Base-by-base conservation (phyloP, 2,113 vertebrate genomes). In the Salminus brasiliensis region DNA sequence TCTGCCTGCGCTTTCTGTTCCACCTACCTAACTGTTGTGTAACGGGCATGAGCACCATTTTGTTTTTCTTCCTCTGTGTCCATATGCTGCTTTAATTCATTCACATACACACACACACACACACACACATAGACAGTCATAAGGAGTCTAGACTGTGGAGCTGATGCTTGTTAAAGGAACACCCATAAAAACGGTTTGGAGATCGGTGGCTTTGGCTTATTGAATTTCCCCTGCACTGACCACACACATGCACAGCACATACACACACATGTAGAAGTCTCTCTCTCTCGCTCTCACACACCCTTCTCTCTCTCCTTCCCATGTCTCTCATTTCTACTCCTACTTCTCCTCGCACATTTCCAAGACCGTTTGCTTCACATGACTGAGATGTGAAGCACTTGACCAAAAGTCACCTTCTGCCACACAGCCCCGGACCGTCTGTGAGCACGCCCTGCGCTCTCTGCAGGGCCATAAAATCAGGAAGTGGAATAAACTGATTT, bases 381-480 rank as follows among this genome's bases (percentile, higher is more conserved):
- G 84, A 85, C 81, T 79, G 70, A 74, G 78, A 60, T 67, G 69
- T 79, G 74, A 83, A 86, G 32, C 55, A 83, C 68, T 80, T 82
- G 69, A 84, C 53, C 72, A 72, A 84, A 83, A 80, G 73, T 81
- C 73, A 80, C 66, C 65, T 79, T 43, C 72, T 82, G 70, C 34
- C 60, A 66, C 16, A 75, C 47, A 71, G 47, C 63, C 72, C 57
- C 23, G 12, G 0, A 41, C 74, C 66, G 52, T 82, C 76, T 75
- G 65, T 39, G 11, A 29, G 23, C 57, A 67, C 36, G 1, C 9
- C 49, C n/a, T n/a, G n/a, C n/a, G n/a, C n/a, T n/a, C n/a, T n/a
- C n/a, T n/a, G n/a, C 47, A 72, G 47, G 45, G 81, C 79, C 71
- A 65, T 70, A 62, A 81, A 68, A 79, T 47, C 43, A 60, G 73